phyloP scores from a whole-genome alignment of 2,888 invertebrate species.

The Drosophila tanythrix region DNA sequence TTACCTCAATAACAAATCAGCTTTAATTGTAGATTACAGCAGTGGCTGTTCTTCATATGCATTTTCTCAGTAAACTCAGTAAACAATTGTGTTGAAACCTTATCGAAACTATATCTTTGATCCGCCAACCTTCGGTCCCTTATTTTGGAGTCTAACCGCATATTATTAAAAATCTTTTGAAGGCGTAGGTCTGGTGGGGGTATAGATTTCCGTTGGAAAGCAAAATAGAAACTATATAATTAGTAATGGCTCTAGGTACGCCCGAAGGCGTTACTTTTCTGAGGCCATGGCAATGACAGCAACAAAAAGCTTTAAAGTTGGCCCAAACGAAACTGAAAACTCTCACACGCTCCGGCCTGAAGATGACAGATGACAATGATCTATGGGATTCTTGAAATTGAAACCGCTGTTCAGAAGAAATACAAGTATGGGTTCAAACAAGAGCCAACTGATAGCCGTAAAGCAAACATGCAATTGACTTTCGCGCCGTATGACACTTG shows the following conservation, averaged over 20 bases:
- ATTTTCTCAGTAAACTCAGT: conserved; percentile 12
- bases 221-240: conserved; percentile 69
- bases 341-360: conserved; percentile 48
- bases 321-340: conserved; percentile 67
- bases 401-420: conserved; percentile 51
- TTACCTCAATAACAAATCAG: conserved; percentile 12
- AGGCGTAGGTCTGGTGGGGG: conserved; percentile 23
- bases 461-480: conserved; percentile 64
- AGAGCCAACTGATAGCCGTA: conserved; percentile 35
- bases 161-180: conserved; percentile 52
- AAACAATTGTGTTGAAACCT: conserved; percentile 13
- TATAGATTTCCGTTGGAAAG: conserved; percentile 63
- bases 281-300: conserved; percentile 33
- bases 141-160: conserved; percentile 30
- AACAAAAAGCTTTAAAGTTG: conserved; percentile 34
- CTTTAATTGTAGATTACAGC: conserved; percentile 33
- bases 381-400: conserved; percentile 70
- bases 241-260: conserved; percentile 66
- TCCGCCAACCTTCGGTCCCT: conserved; percentile 38
- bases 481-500: conserved; percentile 63
- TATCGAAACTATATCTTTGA: conserved; percentile 13
- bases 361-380: conserved; percentile 68
- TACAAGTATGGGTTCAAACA: conserved; percentile 19
- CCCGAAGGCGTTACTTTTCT: conserved; percentile 54
- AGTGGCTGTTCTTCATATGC: conserved; percentile 18